Conservation (phyloP, 2,113 vertebrate species). For the Sus scrofa region T2T-Sscrofa CM000820.6:108902501-108903000, state of each 20-base stretch:
- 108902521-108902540: neutral
- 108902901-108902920: neutral
- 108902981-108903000: neutral
- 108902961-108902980: neutral
- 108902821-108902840: neutral
- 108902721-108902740: neutral
- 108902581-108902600: neutral
- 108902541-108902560: neutral
- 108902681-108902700: too few relatives aligned
- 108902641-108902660: neutral
- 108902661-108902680: neutral
- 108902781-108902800: neutral
- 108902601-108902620: constrained; percentile 1
- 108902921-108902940: neutral
- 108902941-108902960: neutral
- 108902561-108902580: constrained; percentile 9
- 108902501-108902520: neutral
- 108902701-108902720: too few relatives aligned
- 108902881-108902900: neutral
- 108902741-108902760: neutral
- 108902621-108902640: neutral
- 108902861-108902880: neutral
- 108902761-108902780: neutral
- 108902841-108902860: constrained; percentile 7
- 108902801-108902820: neutral